phyloP scores from a whole-genome alignment of 2,888 invertebrate genomes.

The Trichopria drosophilae region DNA sequence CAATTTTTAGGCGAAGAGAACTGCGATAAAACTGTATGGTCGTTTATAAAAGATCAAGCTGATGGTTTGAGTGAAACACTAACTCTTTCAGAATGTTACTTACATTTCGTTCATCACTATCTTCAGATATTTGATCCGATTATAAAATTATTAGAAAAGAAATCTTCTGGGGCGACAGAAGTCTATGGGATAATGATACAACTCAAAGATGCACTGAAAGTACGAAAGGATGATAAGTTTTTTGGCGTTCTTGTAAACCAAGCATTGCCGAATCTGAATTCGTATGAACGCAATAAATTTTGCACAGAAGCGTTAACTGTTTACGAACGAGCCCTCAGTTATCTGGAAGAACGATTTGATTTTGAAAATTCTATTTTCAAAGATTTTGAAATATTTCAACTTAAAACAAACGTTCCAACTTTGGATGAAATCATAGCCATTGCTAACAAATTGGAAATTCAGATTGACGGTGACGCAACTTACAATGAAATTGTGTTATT shows the following conservation, averaged over 20 bases:
- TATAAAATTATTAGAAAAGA: neutral
- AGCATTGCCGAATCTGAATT: conserved; percentile 9
- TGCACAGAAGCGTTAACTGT: conserved; percentile 7
- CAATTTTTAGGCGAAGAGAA: conserved; percentile 16
- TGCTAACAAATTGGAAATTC: conserved; percentile 2
- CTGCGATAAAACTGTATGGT: conserved; percentile 16
- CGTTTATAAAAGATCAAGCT: conserved; percentile 14
- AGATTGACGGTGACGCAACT: too few species aligned
- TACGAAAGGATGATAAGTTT: conserved; percentile 3
- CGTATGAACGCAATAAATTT: neutral
- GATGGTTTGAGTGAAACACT: conserved; percentile 10
- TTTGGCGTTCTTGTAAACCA: conserved; percentile 14
- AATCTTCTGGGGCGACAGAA: neutral
- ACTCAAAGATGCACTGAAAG: conserved; percentile 6
- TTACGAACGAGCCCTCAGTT: conserved; percentile 6
- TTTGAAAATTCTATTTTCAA: conserved; percentile 12
- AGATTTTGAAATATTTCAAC: conserved; percentile 2
- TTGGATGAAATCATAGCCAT: conserved; percentile 5
- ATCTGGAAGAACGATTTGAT: conserved; percentile 18
- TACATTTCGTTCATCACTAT: too few species aligned
- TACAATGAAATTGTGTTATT: neutral
- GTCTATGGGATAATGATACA: neutral
- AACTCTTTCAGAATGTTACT: conserved; percentile 20
- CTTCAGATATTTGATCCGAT: conserved; percentile 3
- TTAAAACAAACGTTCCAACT: neutral